These are phyloP conservation scores for Lithosia quadra DNA, from an alignment of 2,888 invertebrate genomes.

Conservation along the genomic window DNA sequence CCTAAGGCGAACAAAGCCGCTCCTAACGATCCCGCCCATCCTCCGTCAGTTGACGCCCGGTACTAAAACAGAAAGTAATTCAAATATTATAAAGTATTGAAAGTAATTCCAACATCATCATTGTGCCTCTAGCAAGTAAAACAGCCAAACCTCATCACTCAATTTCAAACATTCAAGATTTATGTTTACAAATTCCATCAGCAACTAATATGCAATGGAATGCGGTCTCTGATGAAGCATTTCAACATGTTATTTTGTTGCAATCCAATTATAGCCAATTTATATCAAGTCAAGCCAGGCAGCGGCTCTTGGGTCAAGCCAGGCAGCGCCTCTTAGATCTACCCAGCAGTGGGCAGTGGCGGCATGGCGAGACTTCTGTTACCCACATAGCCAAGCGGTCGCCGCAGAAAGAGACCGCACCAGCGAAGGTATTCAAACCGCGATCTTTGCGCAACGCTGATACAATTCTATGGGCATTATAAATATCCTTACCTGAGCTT, in stretches of 20 bases:
- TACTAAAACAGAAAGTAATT: constrained; percentile 87
- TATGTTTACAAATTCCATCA: neutral
- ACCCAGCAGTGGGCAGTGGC: too few relatives aligned
- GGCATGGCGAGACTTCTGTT: too few relatives aligned
- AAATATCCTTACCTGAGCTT: constrained; percentile 88
- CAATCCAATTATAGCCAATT: neutral
- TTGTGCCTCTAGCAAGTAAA: neutral
- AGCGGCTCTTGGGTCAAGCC: too few relatives aligned
- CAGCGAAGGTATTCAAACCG: too few relatives aligned
- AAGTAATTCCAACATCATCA: too few relatives aligned
- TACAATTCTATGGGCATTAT: neutral
- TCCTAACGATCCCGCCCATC: constrained; percentile 93
- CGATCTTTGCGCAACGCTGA: neutral
- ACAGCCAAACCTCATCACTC: neutral
- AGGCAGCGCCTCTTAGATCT: too few relatives aligned
- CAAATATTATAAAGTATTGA: neutral
- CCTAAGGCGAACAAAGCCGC: constrained; percentile 92
- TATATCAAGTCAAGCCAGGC: too few relatives aligned
- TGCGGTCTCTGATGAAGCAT: neutral
- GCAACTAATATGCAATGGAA: neutral
- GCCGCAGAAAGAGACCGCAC: too few relatives aligned
- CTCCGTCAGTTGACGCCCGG: constrained; percentile 94
- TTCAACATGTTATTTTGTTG: neutral
- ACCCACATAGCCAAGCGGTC: too few relatives aligned
- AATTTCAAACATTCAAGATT: neutral